phyloP scores from a whole-genome alignment of 1,140 invertebrate genomes.

The Plutomurus gul region DNA sequence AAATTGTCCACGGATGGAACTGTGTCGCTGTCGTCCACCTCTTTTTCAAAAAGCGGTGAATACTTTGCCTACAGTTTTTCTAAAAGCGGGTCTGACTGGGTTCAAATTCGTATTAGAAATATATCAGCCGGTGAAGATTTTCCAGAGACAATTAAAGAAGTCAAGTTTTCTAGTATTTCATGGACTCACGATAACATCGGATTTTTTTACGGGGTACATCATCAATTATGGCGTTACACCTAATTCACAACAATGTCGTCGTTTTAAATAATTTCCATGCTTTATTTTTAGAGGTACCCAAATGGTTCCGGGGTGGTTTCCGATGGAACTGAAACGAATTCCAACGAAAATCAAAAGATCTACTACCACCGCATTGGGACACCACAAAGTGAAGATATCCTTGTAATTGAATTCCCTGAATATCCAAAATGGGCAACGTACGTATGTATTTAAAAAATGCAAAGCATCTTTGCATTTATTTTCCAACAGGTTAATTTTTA shows the following conservation, averaged over 20 bases:
- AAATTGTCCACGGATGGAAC: conserved; percentile 90
- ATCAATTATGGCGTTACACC: not conserved
- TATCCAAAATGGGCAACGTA: conserved; percentile 90
- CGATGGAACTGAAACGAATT: conserved; percentile 86
- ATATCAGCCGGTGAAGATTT: conserved; percentile 81
- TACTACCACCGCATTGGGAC: conserved; percentile 40
- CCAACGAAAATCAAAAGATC: conserved; percentile 51
- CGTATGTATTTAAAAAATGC: not conserved
- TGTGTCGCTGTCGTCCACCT: conserved; percentile 75
- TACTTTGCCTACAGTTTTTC: conserved; percentile 90
- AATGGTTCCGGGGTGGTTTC: not conserved
- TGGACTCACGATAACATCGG: conserved; percentile 96
- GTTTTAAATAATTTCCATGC: not conserved
- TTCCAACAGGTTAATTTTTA: no score
- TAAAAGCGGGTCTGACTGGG: conserved; percentile 93
- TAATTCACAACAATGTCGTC: not conserved
- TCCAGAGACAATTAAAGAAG: conserved; percentile 82
- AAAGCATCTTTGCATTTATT: no score
- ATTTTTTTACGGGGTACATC: conserved; percentile 79
- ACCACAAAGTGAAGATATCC: conserved; percentile 67
- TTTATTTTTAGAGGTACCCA: not conserved
- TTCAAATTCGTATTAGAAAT: conserved; percentile 81
- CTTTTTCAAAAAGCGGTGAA: conserved; percentile 88
- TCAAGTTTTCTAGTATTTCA: conserved; percentile 86
- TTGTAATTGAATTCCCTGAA: conserved; percentile 87